Base-by-base conservation (phyloP, 2,888 invertebrate species). In the Pachliopta kotzebuea region DNA sequence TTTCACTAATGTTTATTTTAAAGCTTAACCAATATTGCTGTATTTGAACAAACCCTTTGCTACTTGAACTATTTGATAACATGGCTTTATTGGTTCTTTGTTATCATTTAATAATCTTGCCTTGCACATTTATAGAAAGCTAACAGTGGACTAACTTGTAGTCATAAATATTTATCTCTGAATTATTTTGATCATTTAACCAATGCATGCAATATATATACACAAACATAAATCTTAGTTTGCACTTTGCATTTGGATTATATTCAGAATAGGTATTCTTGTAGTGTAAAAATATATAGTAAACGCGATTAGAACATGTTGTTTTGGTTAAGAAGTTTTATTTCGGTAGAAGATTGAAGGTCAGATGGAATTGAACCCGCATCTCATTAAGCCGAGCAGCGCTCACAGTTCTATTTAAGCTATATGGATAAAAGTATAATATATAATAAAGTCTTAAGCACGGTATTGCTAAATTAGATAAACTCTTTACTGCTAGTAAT, bases 1-100 rank as follows among this genome's bases (percentile, higher is more conserved):
- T 83, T 82, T 83, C 79, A 75, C 80, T 83, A 81, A 85, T 83
- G 75, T 66, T 77, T 72, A 76, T 76, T 26, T 26, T 23, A 74
- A 70, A 68, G 75, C 79, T 81, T 82, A 63, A 70, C 71, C 71
- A 73, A 70, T 72, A 70, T 75, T 73, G 78, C 79, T 77, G 76
- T 63, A 68, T 68, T 68, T 70, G 58, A 66, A 49, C 31, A 61
- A 63, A 59, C 65, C 62, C 60, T 29, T 73, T 70, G 71, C 69
- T 70, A 69, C 59, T 53, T 23, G 66, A 24, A 37, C n/a, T 45
- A 18, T 61, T 65, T 21, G 14, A 11, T 52, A 20, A 54, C 23
- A 24, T 50, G 37, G 62, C 56, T 62, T 62, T 11, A 14, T 50
- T 24, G n/a, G 20, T 45, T 54, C 20, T 50, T 29, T 23, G n/a